Base-by-base conservation (phyloP, 2,888 invertebrate genomes). In the Drosophila mercatorum region DNA sequence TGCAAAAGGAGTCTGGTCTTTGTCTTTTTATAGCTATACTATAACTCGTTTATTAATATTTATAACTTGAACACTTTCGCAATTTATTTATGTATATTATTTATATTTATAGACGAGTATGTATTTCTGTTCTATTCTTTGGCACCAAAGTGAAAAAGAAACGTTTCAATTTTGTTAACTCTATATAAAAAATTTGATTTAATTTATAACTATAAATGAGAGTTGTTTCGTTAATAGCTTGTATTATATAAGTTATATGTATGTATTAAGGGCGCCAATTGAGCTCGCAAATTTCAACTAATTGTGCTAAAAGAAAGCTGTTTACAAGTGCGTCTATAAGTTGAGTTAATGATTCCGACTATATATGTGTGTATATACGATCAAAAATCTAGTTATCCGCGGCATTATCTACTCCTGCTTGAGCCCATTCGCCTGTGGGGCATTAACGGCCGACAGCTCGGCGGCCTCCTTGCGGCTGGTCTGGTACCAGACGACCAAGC, bases 401-500 rank as follows among this genome's bases (percentile, higher is more conserved):
- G 65, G 46, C 51, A 17, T 28, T 40, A 46, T 81, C 93, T 94
- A 95, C 78, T 95, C 95, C 91, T 95, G 94, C 90, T 95, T 95
- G 71, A 95, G 93, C 60, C 95, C 95, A 86, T 95, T 95, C 68
- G 95, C 94, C 82, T 95, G 95, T 67, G 94, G 93, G 63, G 91
- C 91, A 59, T 94, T 93, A 36, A 94, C 93, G 46, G 92, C 91
- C 86, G 93, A 93, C 57, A 93, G 73, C 75, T 92, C 92, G 26
- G 93, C 92, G 17, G 93, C 93, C 85, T 94, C 95, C 65, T 94
- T 94, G 82, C 95, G 80, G 93, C 95, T 92, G 93, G 95, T 92
- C 95, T 95, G 93, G 82, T 93, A 95, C 95, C 95, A 98, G 72
- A 98, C 97, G 28, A 98, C 97, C 75, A 98, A 94, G 80, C 98